Evolutionary conservation across 2,113 vertebrate species (phyloP), one percentile per base, ranked within the genome.

Genomic region (Scatophagus argus): DNA sequence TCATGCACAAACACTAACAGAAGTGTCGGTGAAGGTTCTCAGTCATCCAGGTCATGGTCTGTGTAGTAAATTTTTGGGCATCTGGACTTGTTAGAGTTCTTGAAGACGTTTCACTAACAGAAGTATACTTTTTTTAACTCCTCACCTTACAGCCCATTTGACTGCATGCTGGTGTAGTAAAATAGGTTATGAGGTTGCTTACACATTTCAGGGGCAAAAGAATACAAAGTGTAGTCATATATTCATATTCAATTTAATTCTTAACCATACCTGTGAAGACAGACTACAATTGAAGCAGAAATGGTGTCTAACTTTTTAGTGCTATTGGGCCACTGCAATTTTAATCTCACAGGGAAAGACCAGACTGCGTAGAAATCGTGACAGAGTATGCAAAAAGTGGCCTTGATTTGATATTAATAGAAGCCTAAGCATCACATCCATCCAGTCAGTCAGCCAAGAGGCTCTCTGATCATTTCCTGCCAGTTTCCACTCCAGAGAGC

Each of bases 361-460:
- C 47, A 34, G 14, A 16, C 9, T 52, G 70, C 46, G 60, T 56
- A 76, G 12, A 54, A 44, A n/a, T n/a, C n/a, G 32, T 8, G 17
- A 31, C 46, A 23, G 3, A 16, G 13, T 59, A 69, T 55, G 60
- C 62, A 76, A 7, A 56, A 49, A 63, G 14, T 34, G 46, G 32
- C 16, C 12, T 9, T 59, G 43, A 25, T 71, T 36, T 79, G 16
- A 83, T 51, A 36, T 49, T n/a, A 78, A 39, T 51, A n/a, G 27
- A 69, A 41, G 12, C 36, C n/a, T 14, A 19, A 61, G 61, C 23
- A 66, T 65, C 46, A 23, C 51, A 51, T 51, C 49, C 16, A 34
- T 38, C 68, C 34, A 56, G 11, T 63, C 36, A 62, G 13, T 8
- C 6, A 82, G 60, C 59, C 65, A 66, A 77, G 85, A 68, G 38